Conservation (phyloP, 2,888 invertebrate genomes). For the Parnassius smintheus region DNA sequence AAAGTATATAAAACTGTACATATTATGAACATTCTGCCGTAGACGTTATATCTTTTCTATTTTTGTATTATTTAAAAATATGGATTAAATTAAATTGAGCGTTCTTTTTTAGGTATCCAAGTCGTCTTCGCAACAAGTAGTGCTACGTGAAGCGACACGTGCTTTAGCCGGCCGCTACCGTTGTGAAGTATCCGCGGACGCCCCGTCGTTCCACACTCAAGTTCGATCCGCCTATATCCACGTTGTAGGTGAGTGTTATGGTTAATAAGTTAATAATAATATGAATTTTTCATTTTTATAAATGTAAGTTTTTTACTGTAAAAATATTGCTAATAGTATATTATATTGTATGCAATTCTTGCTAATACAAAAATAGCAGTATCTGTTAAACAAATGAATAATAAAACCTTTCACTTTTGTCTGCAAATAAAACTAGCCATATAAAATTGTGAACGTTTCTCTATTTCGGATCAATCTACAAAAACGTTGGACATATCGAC, state of each 20-base stretch:
- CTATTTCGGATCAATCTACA: slow-evolving; percentile 21
- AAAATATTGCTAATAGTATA: no score
- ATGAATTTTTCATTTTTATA: no score
- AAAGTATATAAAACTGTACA: no score
- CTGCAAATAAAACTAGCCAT: slow-evolving; percentile 28
- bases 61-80: no score
- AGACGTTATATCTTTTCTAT: no score
- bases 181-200: slow-evolving; percentile 88
- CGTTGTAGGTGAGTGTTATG: slow-evolving; percentile 84
- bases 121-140: slow-evolving; percentile 84
- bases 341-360: no score
- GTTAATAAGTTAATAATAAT: no score
- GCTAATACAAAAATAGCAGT: neutral
- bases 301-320: no score
- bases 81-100: neutral
- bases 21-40: no score
- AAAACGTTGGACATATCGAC: slow-evolving; percentile 32
- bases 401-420: neutral
- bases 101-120: slow-evolving; percentile 77
- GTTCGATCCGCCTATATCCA: slow-evolving; percentile 85
- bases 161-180: slow-evolving; percentile 86
- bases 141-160: slow-evolving; percentile 84
- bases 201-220: slow-evolving; percentile 86
- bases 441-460: slow-evolving; percentile 26
- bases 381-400: slow-evolving; percentile 1